These are phyloP conservation scores for Oxystoma pomonae DNA, from an alignment of 2,888 invertebrate genomes.

Conservation along the genomic window DNA sequence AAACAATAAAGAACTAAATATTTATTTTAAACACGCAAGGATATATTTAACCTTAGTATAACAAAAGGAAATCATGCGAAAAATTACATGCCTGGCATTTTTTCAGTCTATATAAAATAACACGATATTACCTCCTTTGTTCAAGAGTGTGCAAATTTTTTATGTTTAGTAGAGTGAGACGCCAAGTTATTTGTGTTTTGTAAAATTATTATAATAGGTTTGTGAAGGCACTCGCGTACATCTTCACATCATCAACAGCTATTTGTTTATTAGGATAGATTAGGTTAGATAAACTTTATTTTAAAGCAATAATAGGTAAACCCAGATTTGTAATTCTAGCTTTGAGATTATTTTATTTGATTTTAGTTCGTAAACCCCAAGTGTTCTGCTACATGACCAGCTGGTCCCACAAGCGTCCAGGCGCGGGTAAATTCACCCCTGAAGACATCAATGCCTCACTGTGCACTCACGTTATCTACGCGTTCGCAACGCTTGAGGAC, in stretches of 20 bases:
- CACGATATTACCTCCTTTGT: neutral
- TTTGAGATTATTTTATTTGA: too few relatives aligned
- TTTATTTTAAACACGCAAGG: neutral
- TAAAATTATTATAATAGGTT: too few relatives aligned
- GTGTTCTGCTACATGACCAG: slow-evolving; percentile 94
- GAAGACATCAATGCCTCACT: slow-evolving; percentile 84
- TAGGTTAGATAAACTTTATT: too few relatives aligned
- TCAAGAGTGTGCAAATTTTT: neutral
- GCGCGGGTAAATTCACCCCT: slow-evolving; percentile 82
- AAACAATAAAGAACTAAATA: too few relatives aligned
- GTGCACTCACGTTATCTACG: slow-evolving; percentile 93
- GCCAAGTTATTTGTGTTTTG: neutral
- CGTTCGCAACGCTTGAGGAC: slow-evolving; percentile 88
- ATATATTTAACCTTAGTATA: neutral
- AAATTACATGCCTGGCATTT: neutral
- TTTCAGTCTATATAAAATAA: neutral
- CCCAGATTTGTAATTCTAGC: too few relatives aligned
- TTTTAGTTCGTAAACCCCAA: slow-evolving; percentile 75
- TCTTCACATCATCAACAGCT: too few relatives aligned
- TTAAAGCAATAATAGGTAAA: too few relatives aligned
- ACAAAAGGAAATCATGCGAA: neutral
- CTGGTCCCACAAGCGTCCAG: slow-evolving; percentile 91
- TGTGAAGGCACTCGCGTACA: too few relatives aligned
- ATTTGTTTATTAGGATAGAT: too few relatives aligned
- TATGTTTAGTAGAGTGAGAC: neutral